A percentile compares a stretch with the other conserved stretches of the same genome.
phyloP scores from a whole-genome alignment of 2,888 invertebrate genomes.

The Sphinx pinastri region DNA sequence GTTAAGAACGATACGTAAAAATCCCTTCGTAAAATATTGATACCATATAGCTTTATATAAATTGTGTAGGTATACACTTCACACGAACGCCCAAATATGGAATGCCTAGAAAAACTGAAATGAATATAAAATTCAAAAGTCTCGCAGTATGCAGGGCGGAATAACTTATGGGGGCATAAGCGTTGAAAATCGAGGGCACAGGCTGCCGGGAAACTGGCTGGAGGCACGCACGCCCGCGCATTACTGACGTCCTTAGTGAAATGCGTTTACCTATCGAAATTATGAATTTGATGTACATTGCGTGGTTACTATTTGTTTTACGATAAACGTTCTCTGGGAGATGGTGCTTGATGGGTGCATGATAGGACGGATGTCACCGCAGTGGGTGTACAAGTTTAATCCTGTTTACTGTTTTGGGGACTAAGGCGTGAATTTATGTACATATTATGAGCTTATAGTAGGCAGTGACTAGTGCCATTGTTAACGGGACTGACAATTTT shows the following conservation, averaged over 20 bases:
- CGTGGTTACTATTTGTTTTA: neutral
- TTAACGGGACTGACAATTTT: too few relatives aligned
- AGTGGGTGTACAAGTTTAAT: too few relatives aligned
- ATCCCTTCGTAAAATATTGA: too few relatives aligned
- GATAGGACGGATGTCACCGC: too few relatives aligned
- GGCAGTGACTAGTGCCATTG: too few relatives aligned
- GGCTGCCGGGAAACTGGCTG: constrained; percentile 74
- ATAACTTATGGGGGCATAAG: constrained; percentile 76
- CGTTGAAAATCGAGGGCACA: constrained; percentile 77
- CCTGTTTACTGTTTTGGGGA: too few relatives aligned
- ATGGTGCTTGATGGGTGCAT: too few relatives aligned
- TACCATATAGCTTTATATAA: too few relatives aligned
- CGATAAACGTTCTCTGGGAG: neutral
- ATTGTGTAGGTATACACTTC: neutral
- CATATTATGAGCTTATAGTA: too few relatives aligned
- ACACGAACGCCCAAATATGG: constrained; percentile 28
- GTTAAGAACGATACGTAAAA: too few relatives aligned
- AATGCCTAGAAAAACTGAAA: constrained; percentile 29
- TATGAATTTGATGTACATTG: neutral
- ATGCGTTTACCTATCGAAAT: constrained; percentile 25
- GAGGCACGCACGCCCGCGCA: constrained; percentile 78
- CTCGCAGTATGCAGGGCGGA: constrained; percentile 71
- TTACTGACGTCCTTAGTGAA: constrained; percentile 45
- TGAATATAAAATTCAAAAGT: constrained; percentile 57
- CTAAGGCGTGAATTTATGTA: too few relatives aligned